Evolutionary conservation across 2,888 invertebrate genomes (phyloP).

Genomic region (Drosophila acutilabella): DNA sequence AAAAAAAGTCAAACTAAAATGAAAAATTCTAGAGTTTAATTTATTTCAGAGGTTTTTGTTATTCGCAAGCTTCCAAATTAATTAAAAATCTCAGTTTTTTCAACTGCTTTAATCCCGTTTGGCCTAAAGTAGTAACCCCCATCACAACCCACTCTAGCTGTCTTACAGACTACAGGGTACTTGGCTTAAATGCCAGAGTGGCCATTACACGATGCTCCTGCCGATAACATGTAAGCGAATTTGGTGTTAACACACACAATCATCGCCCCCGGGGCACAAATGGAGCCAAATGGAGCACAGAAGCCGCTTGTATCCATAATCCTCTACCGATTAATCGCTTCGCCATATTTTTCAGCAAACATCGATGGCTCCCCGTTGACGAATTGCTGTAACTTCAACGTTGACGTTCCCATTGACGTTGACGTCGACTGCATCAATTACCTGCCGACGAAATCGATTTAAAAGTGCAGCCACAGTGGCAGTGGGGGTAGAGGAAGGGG

Average conservation of each 20-base stretch:
- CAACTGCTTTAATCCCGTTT: too few species aligned
- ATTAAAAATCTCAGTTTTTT: too few species aligned
- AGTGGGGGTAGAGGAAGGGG: conserved; percentile 1
- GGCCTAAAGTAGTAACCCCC: too few species aligned
- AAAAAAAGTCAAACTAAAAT: too few species aligned
- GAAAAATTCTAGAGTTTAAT: too few species aligned
- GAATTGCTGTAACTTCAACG: conserved; percentile 39
- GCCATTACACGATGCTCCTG: conserved; percentile 71
- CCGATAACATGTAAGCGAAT: conserved; percentile 80
- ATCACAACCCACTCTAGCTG: too few species aligned
- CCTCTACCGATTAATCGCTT: conserved; percentile 64
- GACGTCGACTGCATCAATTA: conserved; percentile 75
- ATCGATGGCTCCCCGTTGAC: conserved; percentile 52
- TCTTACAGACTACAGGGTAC: conserved; percentile 25
- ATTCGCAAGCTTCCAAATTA: too few species aligned
- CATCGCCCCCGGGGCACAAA: conserved; percentile 55
- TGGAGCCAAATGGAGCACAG: conserved; percentile 47
- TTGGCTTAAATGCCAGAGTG: conserved; percentile 67
- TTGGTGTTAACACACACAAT: conserved; percentile 80
- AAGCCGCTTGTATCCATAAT: conserved; percentile 70
- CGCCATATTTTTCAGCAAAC: conserved; percentile 51
- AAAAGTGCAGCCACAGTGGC: conserved; percentile 59
- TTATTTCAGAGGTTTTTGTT: too few species aligned
- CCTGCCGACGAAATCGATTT: conserved; percentile 67
- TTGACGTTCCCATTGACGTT: conserved; percentile 15